Evolutionary conservation across 1,140 invertebrate genomes (phyloP).

Genomic region (Drosophila ercepeae): DNA sequence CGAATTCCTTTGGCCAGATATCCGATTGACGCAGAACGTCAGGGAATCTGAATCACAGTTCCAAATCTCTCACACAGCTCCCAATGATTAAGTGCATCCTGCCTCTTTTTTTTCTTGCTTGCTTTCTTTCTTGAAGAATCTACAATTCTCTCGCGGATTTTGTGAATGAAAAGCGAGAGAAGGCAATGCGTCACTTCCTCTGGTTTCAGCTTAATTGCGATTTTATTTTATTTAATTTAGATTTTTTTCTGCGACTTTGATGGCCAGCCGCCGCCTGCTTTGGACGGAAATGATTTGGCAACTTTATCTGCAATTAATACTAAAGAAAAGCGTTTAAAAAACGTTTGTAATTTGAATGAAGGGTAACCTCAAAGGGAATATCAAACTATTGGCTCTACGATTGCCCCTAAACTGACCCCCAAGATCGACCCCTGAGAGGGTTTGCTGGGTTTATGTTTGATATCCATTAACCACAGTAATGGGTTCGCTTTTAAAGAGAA

Average conservation of each 20-base stretch:
- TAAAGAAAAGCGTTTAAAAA: constrained; percentile 35
- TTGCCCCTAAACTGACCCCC: too few species aligned
- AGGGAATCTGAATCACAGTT: constrained; percentile 1
- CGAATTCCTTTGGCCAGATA: constrained; percentile 43
- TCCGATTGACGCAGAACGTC: constrained; percentile 2
- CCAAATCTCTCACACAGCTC: constrained; percentile 8
- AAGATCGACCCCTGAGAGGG: background rate
- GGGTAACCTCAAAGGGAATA: too few species aligned
- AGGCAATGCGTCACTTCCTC: constrained; percentile 37
- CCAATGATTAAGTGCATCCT: constrained; percentile 48
- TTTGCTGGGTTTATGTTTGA: constrained; percentile 69
- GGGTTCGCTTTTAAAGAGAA: constrained; percentile 41
- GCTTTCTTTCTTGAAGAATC: too few species aligned
- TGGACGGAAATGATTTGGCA: constrained; percentile 46
- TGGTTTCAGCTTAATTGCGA: constrained; percentile 12
- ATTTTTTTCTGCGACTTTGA: constrained; percentile 30
- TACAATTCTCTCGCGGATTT: background rate
- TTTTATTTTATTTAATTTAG: constrained; percentile 46
- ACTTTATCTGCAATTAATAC: constrained; percentile 12
- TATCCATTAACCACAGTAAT: constrained; percentile 77
- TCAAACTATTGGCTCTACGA: too few species aligned
- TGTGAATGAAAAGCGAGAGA: constrained; percentile 11
- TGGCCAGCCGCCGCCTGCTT: constrained; percentile 38
- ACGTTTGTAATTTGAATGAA: constrained; percentile 24
- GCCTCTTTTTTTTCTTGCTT: constrained; percentile 1